Evolutionary conservation across 2,797 vertebrate species (phyloP), one percentile per base, ranked within the genome.

Genomic region (Manis javanica): DNA sequence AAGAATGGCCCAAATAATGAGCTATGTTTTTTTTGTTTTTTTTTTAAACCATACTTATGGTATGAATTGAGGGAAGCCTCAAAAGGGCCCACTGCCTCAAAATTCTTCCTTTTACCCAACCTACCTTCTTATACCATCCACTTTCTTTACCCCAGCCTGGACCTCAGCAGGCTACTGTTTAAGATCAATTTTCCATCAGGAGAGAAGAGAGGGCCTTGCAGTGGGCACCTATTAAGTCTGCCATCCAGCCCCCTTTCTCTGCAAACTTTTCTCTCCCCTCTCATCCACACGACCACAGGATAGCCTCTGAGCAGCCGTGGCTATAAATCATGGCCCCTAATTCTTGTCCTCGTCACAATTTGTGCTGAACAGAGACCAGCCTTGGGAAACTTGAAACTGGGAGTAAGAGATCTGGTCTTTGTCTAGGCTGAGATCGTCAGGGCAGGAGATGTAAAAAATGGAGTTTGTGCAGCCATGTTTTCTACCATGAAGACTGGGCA

Each of bases 1-100:
- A 84, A 94, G 59, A 92, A 68, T 64, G 53, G 12, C 13, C 37
- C 23, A 95, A 93, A 91, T 87, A 93, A 69, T 61, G 57, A 96
- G 39, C 57, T 96, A 31, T 26, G 66, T 63, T 39, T 39, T 2
- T 46, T 46, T 46, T 39, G 12, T 46, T 46, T 46, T 46, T 46
- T 46, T 46, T 46, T 46, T 46, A 46, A 46, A 59, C 13, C 21
- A 94, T n/a, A 94, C 63, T 49, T 59, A 78, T 1, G 26, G n/a
- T 72, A n/a, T 90, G 64, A 90, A 83, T 64, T 84, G 29, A 92
- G 68, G 59, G 74, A 34, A 51, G 23, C 46, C 55, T 31, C 34
- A 19, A 91, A 92, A 96, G 55, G 11, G 55, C 83, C 72, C 91
- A 55, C 49, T 81, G 78, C 78, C 39, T 93, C 31, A 91, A 75